Conservation (phyloP, 2,797 vertebrate species). For the Darevskia mixta region DNA sequence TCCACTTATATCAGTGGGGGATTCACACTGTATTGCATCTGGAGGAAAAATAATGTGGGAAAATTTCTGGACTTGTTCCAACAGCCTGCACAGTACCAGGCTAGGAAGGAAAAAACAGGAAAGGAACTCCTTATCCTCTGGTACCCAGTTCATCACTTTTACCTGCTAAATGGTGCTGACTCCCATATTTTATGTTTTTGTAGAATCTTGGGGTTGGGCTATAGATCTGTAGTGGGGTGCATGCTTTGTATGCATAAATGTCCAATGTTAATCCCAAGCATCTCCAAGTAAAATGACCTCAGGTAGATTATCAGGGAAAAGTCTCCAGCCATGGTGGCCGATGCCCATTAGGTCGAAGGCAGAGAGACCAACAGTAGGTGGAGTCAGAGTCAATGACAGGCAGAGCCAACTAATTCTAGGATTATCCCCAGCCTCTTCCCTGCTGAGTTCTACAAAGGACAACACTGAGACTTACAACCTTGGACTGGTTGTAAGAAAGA, state of each 20-base stretch:
- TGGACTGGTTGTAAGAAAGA: no score
- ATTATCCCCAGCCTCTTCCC: no score
- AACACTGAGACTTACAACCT: no score
- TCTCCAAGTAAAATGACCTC: background rate
- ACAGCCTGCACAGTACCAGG: background rate
- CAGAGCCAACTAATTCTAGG: no score
- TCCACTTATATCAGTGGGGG: constrained; percentile 16
- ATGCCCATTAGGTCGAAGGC: no score
- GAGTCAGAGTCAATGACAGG: no score
- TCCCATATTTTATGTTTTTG: background rate
- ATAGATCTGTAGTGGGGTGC: background rate
- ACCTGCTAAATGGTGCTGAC: background rate
- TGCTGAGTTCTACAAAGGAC: no score
- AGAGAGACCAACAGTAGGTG: no score
- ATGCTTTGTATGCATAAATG: background rate
- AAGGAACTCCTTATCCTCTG: fast-evolving
- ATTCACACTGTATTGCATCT: background rate
- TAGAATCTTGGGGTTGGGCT: background rate
- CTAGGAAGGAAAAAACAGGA: background rate
- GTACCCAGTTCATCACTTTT: background rate
- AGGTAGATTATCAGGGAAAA: background rate
- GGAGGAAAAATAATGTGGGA: background rate
- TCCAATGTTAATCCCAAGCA: background rate
- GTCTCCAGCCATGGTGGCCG: background rate
- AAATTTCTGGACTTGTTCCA: background rate